Evolutionary conservation across 1,140 invertebrate genomes (phyloP), one percentile per base, ranked within the genome.

Genomic region (Olivierus martensii): DNA sequence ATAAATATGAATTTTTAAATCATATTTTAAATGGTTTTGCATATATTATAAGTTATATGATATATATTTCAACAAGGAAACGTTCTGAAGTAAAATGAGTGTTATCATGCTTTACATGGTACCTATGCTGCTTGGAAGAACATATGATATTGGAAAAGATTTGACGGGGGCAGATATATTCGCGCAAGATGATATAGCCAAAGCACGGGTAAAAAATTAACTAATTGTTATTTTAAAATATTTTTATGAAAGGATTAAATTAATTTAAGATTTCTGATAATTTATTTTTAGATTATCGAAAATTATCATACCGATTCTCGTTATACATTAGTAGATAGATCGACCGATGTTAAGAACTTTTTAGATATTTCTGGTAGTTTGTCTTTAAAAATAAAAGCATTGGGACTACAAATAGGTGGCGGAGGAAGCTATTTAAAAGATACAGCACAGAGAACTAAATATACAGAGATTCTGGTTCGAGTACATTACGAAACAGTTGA

Each of bases 41-140:
- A n/a, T n/a, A n/a, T n/a, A n/a, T n/a, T n/a, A n/a, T n/a, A n/a
- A n/a, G n/a, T n/a, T n/a, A n/a, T n/a, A n/a, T n/a, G n/a, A n/a
- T n/a, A n/a, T n/a, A n/a, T n/a, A n/a, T n/a, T n/a, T n/a, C n/a
- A n/a, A n/a, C n/a, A n/a, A n/a, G n/a, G n/a, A n/a, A n/a, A n/a
- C n/a, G 1, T 28, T 6, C 28, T 2, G 41, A 17, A 39, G 41
- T 9, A 43, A 7, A 22, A 17, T 43, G 41, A 9, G 4, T 17
- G 7, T 43, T 7, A 36, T 53, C 3, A 48, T 50, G 47, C 48
- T 57, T 36, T 57, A 57, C 34, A 36, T 57, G 9, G 10, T 57
- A 6, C 56, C 56, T 10, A 57, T 57, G 56, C 14, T 57, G 11
- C 37, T 57, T 0, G 56, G 56, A 6, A 44, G 47, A 44, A 50